phyloP scores from a whole-genome alignment of 2,888 invertebrate species.

The Callinectes sapidus region DNA sequence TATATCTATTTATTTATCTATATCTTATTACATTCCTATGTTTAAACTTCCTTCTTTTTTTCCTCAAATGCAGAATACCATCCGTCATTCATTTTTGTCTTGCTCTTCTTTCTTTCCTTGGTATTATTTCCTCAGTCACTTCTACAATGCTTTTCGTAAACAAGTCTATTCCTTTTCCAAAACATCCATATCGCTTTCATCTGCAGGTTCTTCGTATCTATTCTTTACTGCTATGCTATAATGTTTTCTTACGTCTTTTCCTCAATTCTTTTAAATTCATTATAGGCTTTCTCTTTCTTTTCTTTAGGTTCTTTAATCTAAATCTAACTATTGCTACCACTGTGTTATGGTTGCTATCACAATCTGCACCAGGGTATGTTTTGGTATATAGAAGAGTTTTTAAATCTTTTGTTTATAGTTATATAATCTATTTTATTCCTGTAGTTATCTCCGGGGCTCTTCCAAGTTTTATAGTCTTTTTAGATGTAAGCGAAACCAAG shows the following conservation, averaged over 20 bases:
- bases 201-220: neutral
- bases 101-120: constrained; percentile 1
- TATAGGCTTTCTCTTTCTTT: neutral
- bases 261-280: neutral
- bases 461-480: too few relatives aligned
- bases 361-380: too few relatives aligned
- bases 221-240: neutral
- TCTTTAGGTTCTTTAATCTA: neutral
- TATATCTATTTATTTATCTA: neutral
- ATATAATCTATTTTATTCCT: too few relatives aligned
- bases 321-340: neutral
- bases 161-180: neutral
- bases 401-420: too few relatives aligned
- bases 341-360: too few relatives aligned
- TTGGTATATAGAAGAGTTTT: too few relatives aligned
- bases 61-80: neutral
- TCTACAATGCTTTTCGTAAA: neutral
- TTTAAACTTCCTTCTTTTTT: neutral
- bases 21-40: neutral
- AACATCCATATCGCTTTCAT: neutral
- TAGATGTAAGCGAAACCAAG: too few relatives aligned
- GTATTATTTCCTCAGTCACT: neutral
- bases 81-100: neutral
- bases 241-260: neutral
- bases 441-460: too few relatives aligned